A percentile compares a stretch with the other conserved stretches of the same genome.
phyloP scores from a whole-genome alignment of 2,888 invertebrate genomes.

The Euzophera pinguis region DNA sequence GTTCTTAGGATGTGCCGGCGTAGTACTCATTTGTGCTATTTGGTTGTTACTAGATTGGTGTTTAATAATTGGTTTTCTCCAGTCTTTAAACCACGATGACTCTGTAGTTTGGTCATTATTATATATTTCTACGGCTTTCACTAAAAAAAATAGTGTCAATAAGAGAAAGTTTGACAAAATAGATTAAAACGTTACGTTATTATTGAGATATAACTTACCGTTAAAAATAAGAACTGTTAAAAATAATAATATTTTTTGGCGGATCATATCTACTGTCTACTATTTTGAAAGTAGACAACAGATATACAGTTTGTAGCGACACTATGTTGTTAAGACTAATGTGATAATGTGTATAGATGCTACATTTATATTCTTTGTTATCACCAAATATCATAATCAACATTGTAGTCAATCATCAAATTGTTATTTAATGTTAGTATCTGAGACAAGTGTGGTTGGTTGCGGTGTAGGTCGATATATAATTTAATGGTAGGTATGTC shows the following conservation, averaged over 20 bases:
- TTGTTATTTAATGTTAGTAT: constrained; percentile 17
- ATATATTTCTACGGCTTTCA: constrained; percentile 16
- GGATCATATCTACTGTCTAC: constrained; percentile 21
- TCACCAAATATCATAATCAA: constrained; percentile 18
- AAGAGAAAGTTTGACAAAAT: background rate
- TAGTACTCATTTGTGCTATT: background rate
- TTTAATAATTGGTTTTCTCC: background rate
- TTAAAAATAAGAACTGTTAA: constrained; percentile 27
- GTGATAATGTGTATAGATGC: background rate
- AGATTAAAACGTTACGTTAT: background rate
- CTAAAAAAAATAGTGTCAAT: constrained; percentile 7
- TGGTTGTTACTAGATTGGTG: background rate
- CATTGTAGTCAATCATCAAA: constrained; percentile 27
- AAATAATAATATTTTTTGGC: constrained; percentile 30
- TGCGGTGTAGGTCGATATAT: constrained; percentile 10
- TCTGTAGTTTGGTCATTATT: background rate
- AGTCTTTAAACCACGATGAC: background rate
- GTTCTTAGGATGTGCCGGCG: background rate
- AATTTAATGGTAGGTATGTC: background rate
- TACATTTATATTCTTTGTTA: constrained; percentile 13
- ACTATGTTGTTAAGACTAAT: background rate
- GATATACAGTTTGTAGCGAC: background rate
- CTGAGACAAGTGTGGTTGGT: constrained; percentile 17
- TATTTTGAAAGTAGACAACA: background rate
- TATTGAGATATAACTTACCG: background rate